Base-by-base conservation (phyloP, 2,888 invertebrate genomes). In the Kuschelorhynchus macadamiae region DNA sequence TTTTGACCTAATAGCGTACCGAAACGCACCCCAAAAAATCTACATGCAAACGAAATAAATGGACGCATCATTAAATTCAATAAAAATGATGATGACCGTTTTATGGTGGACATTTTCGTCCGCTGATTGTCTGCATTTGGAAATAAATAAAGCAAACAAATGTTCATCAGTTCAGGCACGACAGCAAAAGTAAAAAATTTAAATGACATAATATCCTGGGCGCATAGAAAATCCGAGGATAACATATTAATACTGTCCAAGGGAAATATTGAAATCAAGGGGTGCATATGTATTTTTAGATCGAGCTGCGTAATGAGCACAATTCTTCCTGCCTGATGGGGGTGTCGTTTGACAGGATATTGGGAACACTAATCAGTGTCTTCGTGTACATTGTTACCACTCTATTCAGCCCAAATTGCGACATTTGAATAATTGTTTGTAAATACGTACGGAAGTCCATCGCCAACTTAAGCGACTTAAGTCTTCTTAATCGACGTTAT, bases 201-300 rank as follows among this genome's bases (percentile, higher is more conserved):
- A 80, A 80, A 80, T 80, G 78, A 77, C 76, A 76, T 78, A 79
- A 79, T 80, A 79, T 80, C 79, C 78, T 79, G 76, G 76, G 16
- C 72, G 74, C 78, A 79, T 79, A 77, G 79, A 80, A 80, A 74
- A 65, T 70, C 74, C 71, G 75, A 76, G 76, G 74, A 78, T 79
- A 80, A 81, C 79, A 76, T 81, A 82, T 82, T 82, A 81, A 80
- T 79, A 77, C 79, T 81, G 81, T 81, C 80, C 80, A 74, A 77
- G 76, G 78, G 79, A 81, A 79, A 81, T 80, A 80, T 79, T 79
- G 79, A 78, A 81, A 81, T 81, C 77, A 80, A 79, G 80, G 81
- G 82, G 81, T 82, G 81, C 82, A 82, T 82, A 81, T 81, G 80
- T 81, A 81, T 82, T 81, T 81, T 80, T 80, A 78, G 74, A 72